phyloP scores from a whole-genome alignment of 2,113 vertebrate genomes.

The Myocastor coypus region DNA sequence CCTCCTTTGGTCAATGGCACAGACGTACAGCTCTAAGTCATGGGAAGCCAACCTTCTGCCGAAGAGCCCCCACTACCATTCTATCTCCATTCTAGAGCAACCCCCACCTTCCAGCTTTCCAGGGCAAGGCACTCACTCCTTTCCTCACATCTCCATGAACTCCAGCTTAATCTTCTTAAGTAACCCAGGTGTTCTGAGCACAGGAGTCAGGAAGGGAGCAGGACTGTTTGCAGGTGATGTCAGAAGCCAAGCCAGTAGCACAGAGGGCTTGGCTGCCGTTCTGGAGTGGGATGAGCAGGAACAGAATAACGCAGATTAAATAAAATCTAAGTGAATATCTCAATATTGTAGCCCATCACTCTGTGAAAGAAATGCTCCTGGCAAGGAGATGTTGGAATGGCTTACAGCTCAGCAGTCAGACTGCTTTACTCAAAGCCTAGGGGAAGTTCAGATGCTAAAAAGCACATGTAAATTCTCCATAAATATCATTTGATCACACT shows the following conservation, averaged over 20 bases:
- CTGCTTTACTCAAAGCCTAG: not conserved
- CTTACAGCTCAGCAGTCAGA: not conserved
- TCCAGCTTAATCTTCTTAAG: not conserved
- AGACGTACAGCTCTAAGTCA: not conserved
- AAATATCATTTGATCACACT: conserved; percentile 10
- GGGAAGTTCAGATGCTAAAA: conserved; percentile 2
- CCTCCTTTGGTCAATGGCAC: not conserved
- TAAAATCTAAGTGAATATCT: conserved; percentile 32
- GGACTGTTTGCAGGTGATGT: not conserved
- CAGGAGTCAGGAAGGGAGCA: not conserved
- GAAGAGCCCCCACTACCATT: not conserved
- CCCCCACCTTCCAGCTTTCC: not conserved
- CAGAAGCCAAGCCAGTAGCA: not conserved
- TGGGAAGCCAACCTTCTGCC: not conserved
- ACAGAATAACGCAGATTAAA: not conserved
- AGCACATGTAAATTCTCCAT: not conserved
- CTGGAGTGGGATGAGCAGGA: not conserved
- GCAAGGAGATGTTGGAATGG: conserved; percentile 16
- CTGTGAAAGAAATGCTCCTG: conserved; percentile 4
- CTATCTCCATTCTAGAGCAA: not conserved
- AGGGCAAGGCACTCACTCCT: not conserved
- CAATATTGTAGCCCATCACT: not conserved
- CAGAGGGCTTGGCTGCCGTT: not conserved
- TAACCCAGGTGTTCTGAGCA: not conserved
- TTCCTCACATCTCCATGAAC: not conserved